Base-by-base conservation (phyloP, 2,888 invertebrate genomes). In the Dorcus hopei region DNA sequence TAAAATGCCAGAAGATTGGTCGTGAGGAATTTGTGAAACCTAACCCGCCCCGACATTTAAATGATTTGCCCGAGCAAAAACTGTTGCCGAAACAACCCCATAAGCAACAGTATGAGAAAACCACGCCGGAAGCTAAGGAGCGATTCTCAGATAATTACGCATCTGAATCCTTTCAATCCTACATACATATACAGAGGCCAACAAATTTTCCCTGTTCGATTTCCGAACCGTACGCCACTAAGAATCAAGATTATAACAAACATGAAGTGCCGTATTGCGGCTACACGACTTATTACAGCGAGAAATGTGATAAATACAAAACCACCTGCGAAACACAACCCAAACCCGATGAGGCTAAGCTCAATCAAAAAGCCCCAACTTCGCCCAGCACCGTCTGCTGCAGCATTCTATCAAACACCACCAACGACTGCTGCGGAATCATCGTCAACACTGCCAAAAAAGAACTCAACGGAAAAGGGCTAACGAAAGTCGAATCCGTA, bases 371-470 rank as follows among this genome's bases (percentile, higher is more conserved):
- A 62, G 70, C 77, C 2, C 78, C 79, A 4, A 75, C 72, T 53
- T 79, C 79, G 11, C 79, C 79, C 1, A 78, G 78, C 62, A 79
- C 79, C 3, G 78, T 79, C 0, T 79, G 79, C 58, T 79, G 79
- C 61, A 79, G 79, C 58, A 79, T 79, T 39, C 62, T 79, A 16
- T 77, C 78, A 4, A 79, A 77, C 62, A 75, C 78, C 2, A 71
- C 78, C 8, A 75, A 76, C 47, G 80, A 80, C 57, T 80, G 80
- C 65, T 80, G 79, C 61, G 78, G 79, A 1, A 78, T 79, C 49
- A 74, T 80, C 52, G 72, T 74, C 33, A 69, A 73, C 52, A 71
- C 73, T 43, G 62, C 66, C 42, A 77, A 77, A 57, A 77, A 79
- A 59, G 77, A 76, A 54, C 63, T 77, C 33, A 70, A 69, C 43